A percentile compares a stretch with the other conserved stretches of the same genome.
Evolutionary conservation across 1,140 invertebrate genomes (phyloP).

Genomic region (Drosophila subpulchrella): DNA sequence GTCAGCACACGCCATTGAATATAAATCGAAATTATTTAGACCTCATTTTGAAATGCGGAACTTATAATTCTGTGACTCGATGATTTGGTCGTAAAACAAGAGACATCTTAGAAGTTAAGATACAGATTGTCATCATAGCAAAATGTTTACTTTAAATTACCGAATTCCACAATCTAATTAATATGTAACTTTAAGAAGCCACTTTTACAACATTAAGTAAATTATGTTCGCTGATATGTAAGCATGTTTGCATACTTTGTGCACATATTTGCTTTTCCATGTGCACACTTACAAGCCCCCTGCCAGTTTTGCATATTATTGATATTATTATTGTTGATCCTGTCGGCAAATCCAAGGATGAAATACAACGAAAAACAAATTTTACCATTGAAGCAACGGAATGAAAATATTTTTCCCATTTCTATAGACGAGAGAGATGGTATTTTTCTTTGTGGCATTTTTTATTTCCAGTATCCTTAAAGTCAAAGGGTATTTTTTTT

Average conservation of each 20-base stretch:
- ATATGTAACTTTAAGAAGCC: not conserved
- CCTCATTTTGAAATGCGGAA: no score
- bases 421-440: not conserved
- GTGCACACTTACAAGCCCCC: not conserved
- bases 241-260: not conserved
- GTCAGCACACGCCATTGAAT: not conserved
- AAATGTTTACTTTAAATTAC: not conserved
- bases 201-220: not conserved
- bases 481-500: not conserved
- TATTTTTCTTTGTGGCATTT: not conserved
- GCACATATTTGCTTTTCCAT: not conserved
- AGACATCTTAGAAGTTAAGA: no score
- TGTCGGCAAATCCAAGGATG: not conserved
- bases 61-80: no score
- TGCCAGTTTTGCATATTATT: not conserved
- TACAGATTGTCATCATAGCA: not conserved
- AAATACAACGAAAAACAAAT: not conserved
- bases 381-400: not conserved
- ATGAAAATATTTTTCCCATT: not conserved
- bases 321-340: not conserved
- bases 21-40: slow-evolving; percentile 1
- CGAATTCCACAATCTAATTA: not conserved
- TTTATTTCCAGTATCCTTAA: not conserved
- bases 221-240: not conserved
- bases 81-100: no score